phyloP scores from a whole-genome alignment of 2,113 vertebrate species.

The Phycodurus eques region DNA sequence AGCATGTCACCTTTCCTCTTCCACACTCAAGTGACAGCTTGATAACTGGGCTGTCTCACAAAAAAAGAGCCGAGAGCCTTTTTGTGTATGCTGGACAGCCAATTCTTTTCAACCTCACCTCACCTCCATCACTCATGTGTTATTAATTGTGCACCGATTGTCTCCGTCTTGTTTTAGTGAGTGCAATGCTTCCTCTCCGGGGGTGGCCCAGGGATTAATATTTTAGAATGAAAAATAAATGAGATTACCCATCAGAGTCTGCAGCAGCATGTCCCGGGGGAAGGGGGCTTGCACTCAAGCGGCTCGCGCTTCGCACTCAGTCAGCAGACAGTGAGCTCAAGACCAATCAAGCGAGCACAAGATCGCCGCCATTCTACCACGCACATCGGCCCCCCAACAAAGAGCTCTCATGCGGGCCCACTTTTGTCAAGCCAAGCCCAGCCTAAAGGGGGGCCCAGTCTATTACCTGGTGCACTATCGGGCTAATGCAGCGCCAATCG shows the following conservation, averaged over 20 bases:
- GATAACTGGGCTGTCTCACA: slow-evolving; percentile 38
- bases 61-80: slow-evolving; percentile 34
- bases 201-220: slow-evolving; percentile 71
- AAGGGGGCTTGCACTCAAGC: slow-evolving; percentile 67
- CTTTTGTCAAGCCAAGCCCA: slow-evolving; percentile 49
- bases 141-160: slow-evolving; percentile 72
- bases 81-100: slow-evolving; percentile 46
- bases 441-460: slow-evolving; percentile 50
- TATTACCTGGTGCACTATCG: slow-evolving; percentile 46
- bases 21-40: slow-evolving; percentile 36
- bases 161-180: slow-evolving; percentile 71
- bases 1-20: slow-evolving; percentile 32
- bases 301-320: slow-evolving; percentile 68
- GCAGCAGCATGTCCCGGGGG: slow-evolving; percentile 55
- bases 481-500: slow-evolving; percentile 44
- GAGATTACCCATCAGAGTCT: slow-evolving; percentile 75
- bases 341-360: slow-evolving; percentile 65
- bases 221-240: slow-evolving; percentile 77
- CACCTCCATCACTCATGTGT: slow-evolving; percentile 63
- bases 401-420: slow-evolving; percentile 42
- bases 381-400: slow-evolving; percentile 56
- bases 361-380: slow-evolving; percentile 54
- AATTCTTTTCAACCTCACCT: slow-evolving; percentile 34
- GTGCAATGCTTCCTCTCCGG: slow-evolving; percentile 69
- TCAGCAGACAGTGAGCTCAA: slow-evolving; percentile 65